A percentile compares a stretch with the other conserved stretches of the same genome.
phyloP scores from a whole-genome alignment of 2,113 vertebrate species.

The Atractosteus spatula region DNA sequence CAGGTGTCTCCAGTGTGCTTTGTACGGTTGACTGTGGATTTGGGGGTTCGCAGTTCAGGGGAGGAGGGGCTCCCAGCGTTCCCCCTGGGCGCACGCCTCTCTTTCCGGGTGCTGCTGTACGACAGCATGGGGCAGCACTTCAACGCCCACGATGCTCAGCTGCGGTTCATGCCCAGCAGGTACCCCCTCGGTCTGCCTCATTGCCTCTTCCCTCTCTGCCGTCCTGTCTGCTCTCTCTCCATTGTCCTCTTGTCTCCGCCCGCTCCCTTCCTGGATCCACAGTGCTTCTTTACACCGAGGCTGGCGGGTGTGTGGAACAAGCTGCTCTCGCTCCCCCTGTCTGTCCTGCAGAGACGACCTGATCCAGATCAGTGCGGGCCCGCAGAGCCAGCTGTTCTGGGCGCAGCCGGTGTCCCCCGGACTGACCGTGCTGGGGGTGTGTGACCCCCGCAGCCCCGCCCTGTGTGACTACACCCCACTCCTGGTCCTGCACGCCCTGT shows the following conservation, averaged over 20 bases:
- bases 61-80: constrained; percentile 43
- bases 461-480: constrained; percentile 62
- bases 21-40: constrained; percentile 46
- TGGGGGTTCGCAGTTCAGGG: constrained; percentile 38
- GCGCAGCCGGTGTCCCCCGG: constrained; percentile 60
- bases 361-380: constrained; percentile 52
- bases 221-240: constrained; percentile 17
- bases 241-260: constrained; percentile 17
- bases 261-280: too few relatives aligned
- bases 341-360: constrained; percentile 58
- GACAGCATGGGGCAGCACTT: constrained; percentile 57
- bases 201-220: neutral
- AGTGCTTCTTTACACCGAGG: too few relatives aligned
- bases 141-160: constrained; percentile 50
- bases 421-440: constrained; percentile 54
- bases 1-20: constrained; percentile 63
- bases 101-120: constrained; percentile 54
- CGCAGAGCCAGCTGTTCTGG: constrained; percentile 47
- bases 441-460: constrained; percentile 52
- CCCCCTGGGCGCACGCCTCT: constrained; percentile 56
- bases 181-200: constrained; percentile 15
- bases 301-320: too few relatives aligned
- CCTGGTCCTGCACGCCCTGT: constrained; percentile 55
- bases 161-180: constrained; percentile 61
- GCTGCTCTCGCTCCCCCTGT: neutral